Evolutionary conservation across 2,888 invertebrate species (phyloP).

Genomic region (Nephrotoma guestfalica): DNA sequence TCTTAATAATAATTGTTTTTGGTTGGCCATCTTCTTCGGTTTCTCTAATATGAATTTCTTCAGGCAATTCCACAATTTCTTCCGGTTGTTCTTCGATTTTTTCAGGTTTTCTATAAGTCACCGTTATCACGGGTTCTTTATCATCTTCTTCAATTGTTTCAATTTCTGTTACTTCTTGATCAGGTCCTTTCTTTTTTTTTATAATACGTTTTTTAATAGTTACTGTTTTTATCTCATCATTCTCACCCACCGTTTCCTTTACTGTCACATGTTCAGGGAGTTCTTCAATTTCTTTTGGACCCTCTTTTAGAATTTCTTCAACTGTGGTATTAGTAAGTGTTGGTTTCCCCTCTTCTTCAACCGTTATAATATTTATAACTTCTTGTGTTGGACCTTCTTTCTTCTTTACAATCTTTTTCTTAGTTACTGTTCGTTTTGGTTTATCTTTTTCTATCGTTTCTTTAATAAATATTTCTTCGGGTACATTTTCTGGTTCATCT

Average conservation of each 20-base stretch:
- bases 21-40: constrained; percentile 21
- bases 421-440: constrained; percentile 9
- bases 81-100: constrained; percentile 11
- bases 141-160: constrained; percentile 25
- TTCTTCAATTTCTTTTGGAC: constrained; percentile 27
- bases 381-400: constrained; percentile 20
- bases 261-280: constrained; percentile 24
- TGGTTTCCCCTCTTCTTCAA: constrained; percentile 26
- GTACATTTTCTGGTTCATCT: constrained; percentile 19
- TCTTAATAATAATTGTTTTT: constrained; percentile 18
- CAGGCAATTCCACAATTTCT: constrained; percentile 15
- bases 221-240: constrained; percentile 21
- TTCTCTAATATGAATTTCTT: constrained; percentile 12
- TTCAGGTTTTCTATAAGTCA: constrained; percentile 14
- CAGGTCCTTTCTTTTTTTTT: constrained; percentile 24
- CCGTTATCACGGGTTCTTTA: constrained; percentile 22
- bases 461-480: constrained; percentile 23
- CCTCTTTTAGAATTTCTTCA: constrained; percentile 18
- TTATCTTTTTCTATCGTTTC: constrained; percentile 17
- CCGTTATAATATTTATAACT: constrained; percentile 27
- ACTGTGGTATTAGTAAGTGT: constrained; percentile 24
- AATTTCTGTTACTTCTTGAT: constrained; percentile 26
- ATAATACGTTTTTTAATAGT: constrained; percentile 23
- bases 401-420: constrained; percentile 15
- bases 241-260: constrained; percentile 23